Percentiles rank a stretch among this genome's conserved stretches.
These are phyloP conservation scores for Pyrochroa serraticornis DNA, from an alignment of 2,888 invertebrate genomes.

Conservation along the genomic window DNA sequence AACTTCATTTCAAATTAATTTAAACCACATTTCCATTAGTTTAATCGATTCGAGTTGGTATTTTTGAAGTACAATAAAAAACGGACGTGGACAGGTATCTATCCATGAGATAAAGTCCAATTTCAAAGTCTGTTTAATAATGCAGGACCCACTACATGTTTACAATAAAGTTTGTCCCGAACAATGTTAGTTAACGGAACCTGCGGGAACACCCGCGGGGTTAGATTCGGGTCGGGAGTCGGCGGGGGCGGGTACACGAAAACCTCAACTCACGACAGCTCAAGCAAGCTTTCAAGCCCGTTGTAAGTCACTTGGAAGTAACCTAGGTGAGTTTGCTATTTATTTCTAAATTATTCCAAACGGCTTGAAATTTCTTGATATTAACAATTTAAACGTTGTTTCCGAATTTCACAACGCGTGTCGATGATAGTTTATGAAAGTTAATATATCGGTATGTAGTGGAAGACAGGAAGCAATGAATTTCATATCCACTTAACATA, in stretches of 20 bases:
- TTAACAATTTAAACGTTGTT: not conserved
- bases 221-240: conserved; percentile 25
- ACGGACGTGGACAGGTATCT: not conserved
- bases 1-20: conserved; percentile 12
- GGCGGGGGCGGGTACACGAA: conserved; percentile 30
- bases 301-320: conserved; percentile 33
- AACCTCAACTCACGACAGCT: conserved; percentile 33
- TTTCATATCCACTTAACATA: conserved; percentile 58
- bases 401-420: conserved; percentile 1
- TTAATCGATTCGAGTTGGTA: conserved; percentile 10
- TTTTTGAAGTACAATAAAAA: conserved; percentile 7
- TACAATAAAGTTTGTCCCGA: conserved; percentile 38
- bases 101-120: conserved; percentile 20
- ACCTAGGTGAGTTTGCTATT: conserved; percentile 30
- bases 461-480: conserved; percentile 49
- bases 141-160: conserved; percentile 35
- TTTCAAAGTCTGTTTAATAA: conserved; percentile 35
- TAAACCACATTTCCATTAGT: conserved; percentile 12
- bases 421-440: conserved; percentile 29
- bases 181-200: conserved; percentile 33
- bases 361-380: not conserved
- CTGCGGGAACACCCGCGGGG: conserved; percentile 33
- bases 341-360: conserved; percentile 9
- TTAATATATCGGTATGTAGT: conserved; percentile 28
- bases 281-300: conserved; percentile 32